Evolutionary conservation across 2,888 invertebrate species (phyloP).

Genomic region (Ceriagrion tenellum): DNA sequence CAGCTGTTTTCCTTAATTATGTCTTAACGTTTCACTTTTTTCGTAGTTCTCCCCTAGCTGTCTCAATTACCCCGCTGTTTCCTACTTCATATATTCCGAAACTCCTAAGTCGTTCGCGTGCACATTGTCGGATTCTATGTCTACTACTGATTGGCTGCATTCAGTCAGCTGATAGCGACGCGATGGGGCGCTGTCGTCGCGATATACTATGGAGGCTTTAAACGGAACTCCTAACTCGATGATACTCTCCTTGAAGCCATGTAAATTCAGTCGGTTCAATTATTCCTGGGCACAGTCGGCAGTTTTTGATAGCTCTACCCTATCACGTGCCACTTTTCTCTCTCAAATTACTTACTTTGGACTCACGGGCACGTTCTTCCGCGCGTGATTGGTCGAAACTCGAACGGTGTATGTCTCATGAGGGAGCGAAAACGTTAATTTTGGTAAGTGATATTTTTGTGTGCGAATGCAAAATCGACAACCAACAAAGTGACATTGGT

Average conservation of each 20-base stretch:
- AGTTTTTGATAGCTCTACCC: background rate
- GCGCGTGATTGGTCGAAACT: background rate
- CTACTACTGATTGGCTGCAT: background rate
- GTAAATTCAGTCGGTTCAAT: background rate
- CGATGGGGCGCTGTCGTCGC: background rate
- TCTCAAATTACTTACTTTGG: background rate
- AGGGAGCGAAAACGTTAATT: too few species aligned
- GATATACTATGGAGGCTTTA: background rate
- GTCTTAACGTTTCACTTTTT: too few species aligned
- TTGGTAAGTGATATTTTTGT: too few species aligned
- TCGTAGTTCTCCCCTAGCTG: background rate
- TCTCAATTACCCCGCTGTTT: background rate
- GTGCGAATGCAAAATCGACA: too few species aligned
- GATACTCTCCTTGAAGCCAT: background rate
- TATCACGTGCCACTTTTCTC: background rate
- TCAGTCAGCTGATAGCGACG: background rate
- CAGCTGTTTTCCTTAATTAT: too few species aligned
- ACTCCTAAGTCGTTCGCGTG: background rate
- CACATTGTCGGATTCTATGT: background rate
- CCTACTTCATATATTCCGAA: background rate
- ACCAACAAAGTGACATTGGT: too few species aligned
- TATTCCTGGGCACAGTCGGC: background rate
- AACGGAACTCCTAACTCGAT: background rate
- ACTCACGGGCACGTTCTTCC: background rate
- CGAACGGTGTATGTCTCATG: background rate